phyloP scores from a whole-genome alignment of 2,888 invertebrate genomes.

The Cyclophora punctaria region DNA sequence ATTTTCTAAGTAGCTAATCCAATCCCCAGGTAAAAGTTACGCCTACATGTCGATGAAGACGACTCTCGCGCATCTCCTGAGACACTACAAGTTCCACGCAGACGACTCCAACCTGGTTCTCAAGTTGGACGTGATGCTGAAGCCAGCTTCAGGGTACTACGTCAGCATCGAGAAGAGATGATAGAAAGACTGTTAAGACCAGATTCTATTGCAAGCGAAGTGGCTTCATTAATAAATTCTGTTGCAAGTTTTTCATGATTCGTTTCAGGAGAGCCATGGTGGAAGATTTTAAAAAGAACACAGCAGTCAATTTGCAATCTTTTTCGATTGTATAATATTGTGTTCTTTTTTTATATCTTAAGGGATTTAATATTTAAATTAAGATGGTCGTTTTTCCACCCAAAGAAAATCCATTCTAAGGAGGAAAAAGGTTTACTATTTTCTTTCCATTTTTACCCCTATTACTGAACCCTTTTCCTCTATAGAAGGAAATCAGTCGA shows the following conservation, averaged over 20 bases:
- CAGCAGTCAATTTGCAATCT: too few species aligned
- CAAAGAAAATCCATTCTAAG: too few species aligned
- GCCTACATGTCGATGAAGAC: constrained; percentile 11
- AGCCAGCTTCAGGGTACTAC: constrained; percentile 5
- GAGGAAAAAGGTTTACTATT: too few species aligned
- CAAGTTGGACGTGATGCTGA: constrained; percentile 2
- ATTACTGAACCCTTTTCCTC: too few species aligned
- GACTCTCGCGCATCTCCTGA: constrained; percentile 4
- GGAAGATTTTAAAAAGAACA: not conserved
- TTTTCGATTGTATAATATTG: too few species aligned
- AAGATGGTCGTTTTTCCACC: too few species aligned
- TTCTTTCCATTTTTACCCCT: too few species aligned
- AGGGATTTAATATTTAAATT: too few species aligned
- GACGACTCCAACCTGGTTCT: constrained; percentile 4
- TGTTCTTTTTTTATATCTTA: too few species aligned
- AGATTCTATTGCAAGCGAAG: not conserved
- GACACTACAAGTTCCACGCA: constrained; percentile 4
- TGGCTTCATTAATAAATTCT: too few species aligned
- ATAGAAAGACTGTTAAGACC: not conserved
- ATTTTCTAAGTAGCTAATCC: too few species aligned
- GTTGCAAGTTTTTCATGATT: not conserved
- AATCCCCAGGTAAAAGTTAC: constrained; percentile 11
- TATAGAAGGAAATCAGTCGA: too few species aligned
- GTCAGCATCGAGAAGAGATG: constrained; percentile 2
- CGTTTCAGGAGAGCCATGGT: not conserved